Percentiles rank a stretch among this genome's conserved stretches.
Conservation (phyloP, 2,888 invertebrate species). For the Antheraea assamensis region DNA sequence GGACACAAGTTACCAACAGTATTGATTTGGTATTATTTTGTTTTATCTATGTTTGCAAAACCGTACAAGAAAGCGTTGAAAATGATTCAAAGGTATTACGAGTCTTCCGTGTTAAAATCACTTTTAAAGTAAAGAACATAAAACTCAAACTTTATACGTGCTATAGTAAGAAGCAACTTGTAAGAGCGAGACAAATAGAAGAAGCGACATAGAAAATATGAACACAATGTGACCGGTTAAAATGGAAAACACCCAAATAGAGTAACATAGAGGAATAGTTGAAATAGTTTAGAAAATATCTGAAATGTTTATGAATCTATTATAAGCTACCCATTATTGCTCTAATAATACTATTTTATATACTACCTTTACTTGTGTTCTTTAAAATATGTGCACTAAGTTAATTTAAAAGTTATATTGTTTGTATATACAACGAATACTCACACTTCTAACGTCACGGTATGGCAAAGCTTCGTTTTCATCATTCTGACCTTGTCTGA, state of each 20-base stretch:
- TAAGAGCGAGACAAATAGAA: conserved; percentile 20
- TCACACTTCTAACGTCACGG: conserved; percentile 91
- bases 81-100: background rate
- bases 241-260: background rate
- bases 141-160: background rate
- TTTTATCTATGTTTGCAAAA: background rate
- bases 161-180: background rate
- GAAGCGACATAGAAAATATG: conserved; percentile 24
- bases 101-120: background rate
- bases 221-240: conserved; percentile 21
- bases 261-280: background rate
- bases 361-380: background rate
- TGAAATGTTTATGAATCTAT: background rate
- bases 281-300: background rate
- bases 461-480: conserved; percentile 94
- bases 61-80: conserved; percentile 18
- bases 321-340: background rate
- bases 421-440: conserved; percentile 63
- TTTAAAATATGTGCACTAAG: conserved; percentile 2
- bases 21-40: conserved; percentile 6
- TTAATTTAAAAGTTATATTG: background rate
- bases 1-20: too few species aligned
- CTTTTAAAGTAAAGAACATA: background rate
- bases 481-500: conserved; percentile 94
- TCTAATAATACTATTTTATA: background rate